phyloP scores from a whole-genome alignment of 2,113 vertebrate species.

The Cephalopholis sonnerati region DNA sequence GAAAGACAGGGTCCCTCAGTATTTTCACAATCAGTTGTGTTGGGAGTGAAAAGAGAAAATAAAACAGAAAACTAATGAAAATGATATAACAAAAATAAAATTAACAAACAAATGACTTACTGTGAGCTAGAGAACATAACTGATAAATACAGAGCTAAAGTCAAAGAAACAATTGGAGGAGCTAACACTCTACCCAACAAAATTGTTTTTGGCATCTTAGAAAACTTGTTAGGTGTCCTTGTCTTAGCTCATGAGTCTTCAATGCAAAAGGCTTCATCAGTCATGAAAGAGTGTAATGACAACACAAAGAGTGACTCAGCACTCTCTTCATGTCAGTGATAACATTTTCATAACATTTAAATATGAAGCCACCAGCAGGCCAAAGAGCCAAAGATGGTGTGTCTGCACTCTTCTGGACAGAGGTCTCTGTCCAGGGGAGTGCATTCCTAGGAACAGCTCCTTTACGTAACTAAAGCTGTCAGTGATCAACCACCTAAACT shows the following conservation, averaged over 20 bases:
- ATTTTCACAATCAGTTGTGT: neutral
- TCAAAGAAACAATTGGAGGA: slow-evolving; percentile 20
- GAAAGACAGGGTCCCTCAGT: neutral
- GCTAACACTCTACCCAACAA: slow-evolving; percentile 1
- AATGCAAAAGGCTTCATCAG: slow-evolving; percentile 65
- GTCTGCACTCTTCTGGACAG: neutral
- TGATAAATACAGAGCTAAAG: slow-evolving; percentile 24
- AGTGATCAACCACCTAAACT: no score
- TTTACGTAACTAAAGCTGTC: no score
- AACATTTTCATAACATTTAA: slow-evolving; percentile 74
- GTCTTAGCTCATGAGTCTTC: slow-evolving; percentile 46
- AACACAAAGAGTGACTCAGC: slow-evolving; percentile 56
- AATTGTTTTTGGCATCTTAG: slow-evolving; percentile 40
- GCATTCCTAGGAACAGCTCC: no score
- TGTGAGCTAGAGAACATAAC: slow-evolving; percentile 21
- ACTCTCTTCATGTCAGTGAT: slow-evolving; percentile 64
- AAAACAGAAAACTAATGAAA: neutral
- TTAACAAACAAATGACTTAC: neutral
- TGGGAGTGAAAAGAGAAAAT: neutral
- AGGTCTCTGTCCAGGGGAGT: no score
- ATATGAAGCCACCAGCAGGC: slow-evolving; percentile 46
- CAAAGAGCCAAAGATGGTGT: slow-evolving; percentile 33
- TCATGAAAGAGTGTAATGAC: slow-evolving; percentile 41
- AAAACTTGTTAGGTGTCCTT: slow-evolving; percentile 58
- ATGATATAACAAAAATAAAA: neutral